These are phyloP conservation scores for Plumapathes pennacea DNA, from an alignment of 92 coral and sea anemone genomes.

Conservation along the genomic window DNA sequence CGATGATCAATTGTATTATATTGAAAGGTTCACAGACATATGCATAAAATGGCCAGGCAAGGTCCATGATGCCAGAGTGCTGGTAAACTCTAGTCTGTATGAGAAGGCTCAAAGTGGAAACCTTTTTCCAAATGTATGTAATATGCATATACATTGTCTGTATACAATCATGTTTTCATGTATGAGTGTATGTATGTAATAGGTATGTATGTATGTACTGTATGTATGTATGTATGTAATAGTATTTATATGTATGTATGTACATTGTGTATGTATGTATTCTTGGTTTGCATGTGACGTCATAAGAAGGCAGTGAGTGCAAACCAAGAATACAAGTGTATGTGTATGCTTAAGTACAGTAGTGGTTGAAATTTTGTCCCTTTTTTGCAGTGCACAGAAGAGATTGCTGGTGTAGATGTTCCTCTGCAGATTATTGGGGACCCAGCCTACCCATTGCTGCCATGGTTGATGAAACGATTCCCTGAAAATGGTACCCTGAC, in stretches of 20 bases:
- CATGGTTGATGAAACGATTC: constrained; percentile 18
- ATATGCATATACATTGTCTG: not conserved
- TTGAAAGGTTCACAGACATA: no score
- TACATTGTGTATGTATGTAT: not conserved
- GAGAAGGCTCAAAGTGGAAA: constrained; percentile 22
- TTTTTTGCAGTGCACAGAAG: constrained; percentile 27
- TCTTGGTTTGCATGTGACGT: not conserved
- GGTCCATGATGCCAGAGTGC: constrained; percentile 26
- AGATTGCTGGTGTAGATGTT: constrained; percentile 23
- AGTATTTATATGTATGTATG: no score
- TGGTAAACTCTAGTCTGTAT: constrained; percentile 14
- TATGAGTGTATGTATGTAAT: no score
- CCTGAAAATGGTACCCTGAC: constrained; percentile 2
- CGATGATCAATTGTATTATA: no score
- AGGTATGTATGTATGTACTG: no score
- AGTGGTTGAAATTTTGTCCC: no score
- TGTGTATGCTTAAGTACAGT: no score
- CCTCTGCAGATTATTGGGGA: constrained; percentile 27
- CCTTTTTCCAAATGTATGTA: constrained; percentile 30
- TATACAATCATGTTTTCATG: no score
- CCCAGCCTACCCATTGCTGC: constrained; percentile 29
- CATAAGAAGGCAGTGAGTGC: no score
- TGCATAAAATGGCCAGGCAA: constrained; percentile 35
- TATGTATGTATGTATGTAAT: no score
- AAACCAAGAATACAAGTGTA: no score